Percentiles rank a stretch among this genome's conserved stretches.
These are phyloP conservation scores for Arnoldichthys spilopterus DNA, from an alignment of 2,797 vertebrate species.

Conservation along the genomic window DNA sequence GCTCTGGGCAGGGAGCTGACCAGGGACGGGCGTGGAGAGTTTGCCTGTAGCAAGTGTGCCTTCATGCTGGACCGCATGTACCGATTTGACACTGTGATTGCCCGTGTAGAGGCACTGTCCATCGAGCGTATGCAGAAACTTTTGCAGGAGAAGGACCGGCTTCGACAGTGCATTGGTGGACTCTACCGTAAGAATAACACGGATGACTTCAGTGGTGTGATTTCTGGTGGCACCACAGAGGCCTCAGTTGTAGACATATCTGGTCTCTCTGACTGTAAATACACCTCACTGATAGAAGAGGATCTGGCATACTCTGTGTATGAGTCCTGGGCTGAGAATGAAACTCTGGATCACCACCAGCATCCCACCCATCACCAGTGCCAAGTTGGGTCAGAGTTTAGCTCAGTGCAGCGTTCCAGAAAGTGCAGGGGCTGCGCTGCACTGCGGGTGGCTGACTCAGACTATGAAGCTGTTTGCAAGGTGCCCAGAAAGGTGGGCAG, in stretches of 20 bases:
- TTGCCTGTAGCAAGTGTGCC: constrained; percentile 94
- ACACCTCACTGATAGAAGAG: constrained; percentile 86
- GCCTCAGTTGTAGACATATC: constrained; percentile 77
- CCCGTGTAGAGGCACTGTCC: constrained; percentile 86
- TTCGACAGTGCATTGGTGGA: constrained; percentile 87
- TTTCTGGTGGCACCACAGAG: constrained; percentile 54
- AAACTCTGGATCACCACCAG: constrained; percentile 72
- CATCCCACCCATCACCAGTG: constrained; percentile 58
- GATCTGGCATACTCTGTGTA: constrained; percentile 89
- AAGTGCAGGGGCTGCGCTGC: constrained; percentile 86
- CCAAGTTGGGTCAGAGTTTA: constrained; percentile 62
- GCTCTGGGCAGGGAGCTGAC: constrained; percentile 87
- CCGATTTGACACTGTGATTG: constrained; percentile 86
- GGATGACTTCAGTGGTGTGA: not conserved
- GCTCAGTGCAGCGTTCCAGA: constrained; percentile 71
- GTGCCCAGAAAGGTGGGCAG: constrained; percentile 86
- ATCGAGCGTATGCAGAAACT: constrained; percentile 87
- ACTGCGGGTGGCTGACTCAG: constrained; percentile 87
- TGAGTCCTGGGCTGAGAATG: constrained; percentile 89
- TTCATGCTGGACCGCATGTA: constrained; percentile 98
- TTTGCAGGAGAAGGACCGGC: constrained; percentile 90
- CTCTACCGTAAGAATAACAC: constrained; percentile 87
- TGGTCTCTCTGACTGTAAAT: constrained; percentile 77
- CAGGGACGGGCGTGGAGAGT: constrained; percentile 91
- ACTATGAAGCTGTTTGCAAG: constrained; percentile 93